Evolutionary conservation across 1,140 invertebrate species (phyloP), one percentile per base, ranked within the genome.

Genomic region (Drosophila aff.): DNA sequence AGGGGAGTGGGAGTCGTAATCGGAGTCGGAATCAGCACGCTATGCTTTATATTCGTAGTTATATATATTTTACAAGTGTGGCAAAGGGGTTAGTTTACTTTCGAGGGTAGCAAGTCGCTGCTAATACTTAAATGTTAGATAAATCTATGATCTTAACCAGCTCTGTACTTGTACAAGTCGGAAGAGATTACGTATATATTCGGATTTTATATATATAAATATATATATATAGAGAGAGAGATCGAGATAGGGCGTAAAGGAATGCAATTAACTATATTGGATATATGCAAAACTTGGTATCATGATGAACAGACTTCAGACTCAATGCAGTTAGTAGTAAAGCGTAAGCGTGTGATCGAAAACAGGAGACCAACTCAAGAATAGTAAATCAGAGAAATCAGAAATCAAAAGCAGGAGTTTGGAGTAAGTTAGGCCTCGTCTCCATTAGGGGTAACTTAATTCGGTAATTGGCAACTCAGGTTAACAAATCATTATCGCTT

Each of bases 341-440:
- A 89, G 84, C 84, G 74, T 72, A 89, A 89, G 84, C 85, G 85
- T 89, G 84, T 90, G 84, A 89, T 81, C 61, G 44, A 33, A 75
- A 66, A 4, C 5, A 68, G 21, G 65, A 66, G 33, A 64, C 36
- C 23, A 77, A 69, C 47, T 49, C 3, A 68, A 68, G 59, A 26
- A 36, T 67, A 65, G 18, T n/a, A 8, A 78, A 38, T 9, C 3
- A 76, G 52, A 38, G 10, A 69, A 77, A 36, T 9, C 4, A 76
- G 10, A 69, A 77, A 38, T 31, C 41, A 40, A n/a, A 36, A 23
- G 3, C 16, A 26, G 16, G 47, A 49, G 47, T 4, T n/a, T 28
- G 47, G 47, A 49, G 36, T 38, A 38, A 38, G 36, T 23, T n/a
- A 58, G 50, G 49, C 71, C 71, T 76, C 50, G 38, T 38, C 49